phyloP scores from a whole-genome alignment of 2,797 vertebrate species.

The Semotilus atromaculatus region DNA sequence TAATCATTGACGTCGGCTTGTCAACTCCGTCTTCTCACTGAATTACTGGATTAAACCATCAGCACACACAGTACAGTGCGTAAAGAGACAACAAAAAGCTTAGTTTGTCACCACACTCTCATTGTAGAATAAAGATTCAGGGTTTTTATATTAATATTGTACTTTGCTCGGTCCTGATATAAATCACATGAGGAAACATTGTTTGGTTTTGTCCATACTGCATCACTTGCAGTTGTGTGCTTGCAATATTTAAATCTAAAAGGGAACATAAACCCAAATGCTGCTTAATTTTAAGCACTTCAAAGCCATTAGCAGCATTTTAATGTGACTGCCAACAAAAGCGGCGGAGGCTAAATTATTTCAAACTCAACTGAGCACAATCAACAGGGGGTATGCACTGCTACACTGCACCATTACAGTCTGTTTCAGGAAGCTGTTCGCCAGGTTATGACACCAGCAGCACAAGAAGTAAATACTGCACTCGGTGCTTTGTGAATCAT shows the following conservation, averaged over 20 bases:
- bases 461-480: constrained; percentile 18
- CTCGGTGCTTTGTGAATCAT: not conserved
- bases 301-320: constrained; percentile 32
- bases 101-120: not conserved
- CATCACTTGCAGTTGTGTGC: not conserved
- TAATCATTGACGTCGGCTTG: not conserved
- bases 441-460: constrained; percentile 27
- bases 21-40: not conserved
- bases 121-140: not conserved
- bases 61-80: not conserved
- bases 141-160: not conserved
- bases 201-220: not conserved
- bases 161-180: not conserved
- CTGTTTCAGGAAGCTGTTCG: constrained; percentile 16
- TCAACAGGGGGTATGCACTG: not conserved
- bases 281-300: constrained; percentile 11
- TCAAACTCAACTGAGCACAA: constrained; percentile 25
- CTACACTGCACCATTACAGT: constrained; percentile 11
- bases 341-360: constrained; percentile 27
- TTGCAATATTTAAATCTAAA: constrained; percentile 17
- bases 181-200: not conserved
- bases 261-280: constrained; percentile 20
- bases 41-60: constrained; percentile 12
- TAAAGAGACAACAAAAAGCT: not conserved
- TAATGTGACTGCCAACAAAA: constrained; percentile 35